Base-by-base conservation (phyloP, 2,888 invertebrate species). In the Erpobdella octoculata region DNA sequence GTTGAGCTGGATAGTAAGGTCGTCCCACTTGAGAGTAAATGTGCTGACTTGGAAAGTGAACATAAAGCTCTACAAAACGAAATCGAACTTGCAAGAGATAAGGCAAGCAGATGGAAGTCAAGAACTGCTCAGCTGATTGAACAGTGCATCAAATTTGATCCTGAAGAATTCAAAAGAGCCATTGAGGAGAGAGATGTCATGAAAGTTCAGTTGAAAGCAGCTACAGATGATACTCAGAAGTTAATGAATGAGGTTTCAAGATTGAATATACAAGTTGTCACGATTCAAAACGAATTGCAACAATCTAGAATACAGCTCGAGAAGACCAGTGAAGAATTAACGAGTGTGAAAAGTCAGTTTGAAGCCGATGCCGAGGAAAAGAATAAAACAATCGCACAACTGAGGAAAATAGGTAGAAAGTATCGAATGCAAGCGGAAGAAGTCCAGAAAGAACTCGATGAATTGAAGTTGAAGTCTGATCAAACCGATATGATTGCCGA, bases 361-460 rank as follows among this genome's bases (percentile, higher is more conserved):
- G 31, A 21, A 46, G 33, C 59, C 18, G 74, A 73, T 9, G 36
- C 46, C n/a, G 74, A 75, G 25, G 74, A 76, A n/a, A 76, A 74
- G 70, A 38, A 21, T 5, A 71, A 72, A 35, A 73, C 53, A 4
- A 71, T 74, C 25, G 61, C 46, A n/a, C 76, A 84, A 81, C 78
- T 85, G 68, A 88, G 91, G 77, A 92, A 91, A 81, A 91, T 95
- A 76, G 95, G 93, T 6, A 91, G 92, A 79, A 92, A 92, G 79
- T 95, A 94, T 81, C 94, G 93, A 83, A 89, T 92, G 73, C 85
- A 95, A 75, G 87, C 93, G 69, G 91, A 90, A 81, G 93, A 93
- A 41, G 36, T 53, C 1, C 73, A 75, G 71, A 73, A 74, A 38
- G 72, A 75, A 18, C 9, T 72, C 61, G 75, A 75, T 5, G 73